Evolutionary conservation across 2,113 vertebrate genomes (phyloP).

Genomic region (Rhineura floridana): DNA sequence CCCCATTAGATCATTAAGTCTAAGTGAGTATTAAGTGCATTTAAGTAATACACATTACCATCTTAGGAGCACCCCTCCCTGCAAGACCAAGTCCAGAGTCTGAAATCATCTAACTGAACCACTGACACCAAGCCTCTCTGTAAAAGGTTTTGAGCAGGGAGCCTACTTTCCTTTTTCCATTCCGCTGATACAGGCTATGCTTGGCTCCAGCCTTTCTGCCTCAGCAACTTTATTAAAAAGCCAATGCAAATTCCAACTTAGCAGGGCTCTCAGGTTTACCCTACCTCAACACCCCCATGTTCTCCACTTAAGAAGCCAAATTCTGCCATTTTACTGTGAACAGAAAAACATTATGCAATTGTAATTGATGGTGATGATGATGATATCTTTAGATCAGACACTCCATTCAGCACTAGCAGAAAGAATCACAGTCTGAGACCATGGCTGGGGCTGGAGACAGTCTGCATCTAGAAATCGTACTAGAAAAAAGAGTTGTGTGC

Average conservation of each 20-base stretch:
- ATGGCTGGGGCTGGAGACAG: background rate
- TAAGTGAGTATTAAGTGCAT: too few relatives aligned
- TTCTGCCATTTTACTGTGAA: background rate
- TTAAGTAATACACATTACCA: too few relatives aligned
- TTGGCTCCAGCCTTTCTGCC: background rate
- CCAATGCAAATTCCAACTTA: background rate
- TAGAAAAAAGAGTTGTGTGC: too few relatives aligned
- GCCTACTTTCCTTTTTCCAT: background rate
- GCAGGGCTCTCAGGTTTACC: background rate
- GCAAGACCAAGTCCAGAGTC: too few relatives aligned
- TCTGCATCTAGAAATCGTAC: background rate
- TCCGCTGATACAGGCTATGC: background rate
- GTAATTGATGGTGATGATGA: background rate
- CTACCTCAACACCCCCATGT: background rate
- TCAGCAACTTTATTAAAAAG: slow-evolving; percentile 13
- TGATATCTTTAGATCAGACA: background rate
- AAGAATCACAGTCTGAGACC: background rate
- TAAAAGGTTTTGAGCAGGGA: background rate
- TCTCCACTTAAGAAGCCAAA: background rate
- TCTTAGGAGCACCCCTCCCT: too few relatives aligned
- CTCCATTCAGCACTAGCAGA: background rate
- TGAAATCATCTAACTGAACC: too few relatives aligned
- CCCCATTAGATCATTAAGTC: too few relatives aligned
- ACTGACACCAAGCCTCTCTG: background rate
- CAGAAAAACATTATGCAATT: background rate